These are phyloP conservation scores for Mastomys natalensis DNA, from an alignment of 2,113 vertebrate genomes.

Conservation along the genomic window DNA sequence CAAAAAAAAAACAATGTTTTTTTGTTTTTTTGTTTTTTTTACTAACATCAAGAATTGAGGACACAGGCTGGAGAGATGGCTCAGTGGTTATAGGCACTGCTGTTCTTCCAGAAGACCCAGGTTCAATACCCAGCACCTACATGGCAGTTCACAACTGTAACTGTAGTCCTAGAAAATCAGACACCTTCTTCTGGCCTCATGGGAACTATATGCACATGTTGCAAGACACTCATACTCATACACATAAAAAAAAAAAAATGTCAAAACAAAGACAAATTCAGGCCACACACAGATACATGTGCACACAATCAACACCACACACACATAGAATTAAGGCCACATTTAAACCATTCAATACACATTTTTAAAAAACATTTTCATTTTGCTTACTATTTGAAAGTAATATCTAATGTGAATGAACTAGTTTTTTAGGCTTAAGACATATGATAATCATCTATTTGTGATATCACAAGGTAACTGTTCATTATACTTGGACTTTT, in stretches of 20 bases:
- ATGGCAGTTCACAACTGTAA: background rate
- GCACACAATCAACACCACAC: background rate
- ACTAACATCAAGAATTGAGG: background rate
- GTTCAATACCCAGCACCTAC: background rate
- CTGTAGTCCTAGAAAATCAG: background rate
- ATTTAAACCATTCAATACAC: constrained; percentile 7
- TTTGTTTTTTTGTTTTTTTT: background rate
- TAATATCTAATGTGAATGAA: background rate
- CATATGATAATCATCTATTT: constrained; percentile 3
- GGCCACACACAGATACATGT: background rate
- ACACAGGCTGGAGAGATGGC: background rate
- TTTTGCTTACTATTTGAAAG: constrained; percentile 11
- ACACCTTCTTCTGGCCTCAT: background rate
- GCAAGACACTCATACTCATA: background rate
- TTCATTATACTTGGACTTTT: constrained; percentile 27
- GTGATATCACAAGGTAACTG: background rate
- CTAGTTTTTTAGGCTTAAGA: constrained; percentile 16
- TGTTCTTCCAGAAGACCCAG: background rate
- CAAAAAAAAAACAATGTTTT: background rate
- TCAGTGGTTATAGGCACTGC: background rate
- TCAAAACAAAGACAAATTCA: background rate
- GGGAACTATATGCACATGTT: background rate
- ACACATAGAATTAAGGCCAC: background rate
- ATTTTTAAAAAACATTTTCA: constrained; percentile 49
- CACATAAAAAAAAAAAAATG: background rate